These are phyloP conservation scores for Scaptomyza flava DNA, from an alignment of 2,888 invertebrate species.

Conservation along the genomic window DNA sequence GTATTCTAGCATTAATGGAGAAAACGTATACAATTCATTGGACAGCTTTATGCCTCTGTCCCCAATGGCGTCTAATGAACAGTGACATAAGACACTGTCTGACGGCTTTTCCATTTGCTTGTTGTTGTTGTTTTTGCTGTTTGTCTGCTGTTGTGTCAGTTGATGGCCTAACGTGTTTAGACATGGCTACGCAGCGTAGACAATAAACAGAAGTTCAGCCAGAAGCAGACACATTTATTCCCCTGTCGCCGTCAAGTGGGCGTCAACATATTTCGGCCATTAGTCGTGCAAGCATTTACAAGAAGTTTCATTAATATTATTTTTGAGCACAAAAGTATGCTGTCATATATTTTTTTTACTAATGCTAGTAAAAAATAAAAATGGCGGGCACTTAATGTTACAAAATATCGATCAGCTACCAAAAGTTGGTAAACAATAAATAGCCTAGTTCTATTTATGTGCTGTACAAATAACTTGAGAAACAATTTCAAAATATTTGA, in stretches of 20 bases:
- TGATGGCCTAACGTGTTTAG: slow-evolving; percentile 72
- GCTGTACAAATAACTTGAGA: not conserved
- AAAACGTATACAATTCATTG: slow-evolving; percentile 52
- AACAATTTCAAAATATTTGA: not conserved
- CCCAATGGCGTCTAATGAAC: slow-evolving; percentile 63
- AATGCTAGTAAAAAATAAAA: slow-evolving; percentile 21
- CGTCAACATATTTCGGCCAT: slow-evolving; percentile 56
- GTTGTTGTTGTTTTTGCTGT: slow-evolving; percentile 23
- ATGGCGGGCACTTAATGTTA: slow-evolving; percentile 1
- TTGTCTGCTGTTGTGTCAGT: slow-evolving; percentile 42
- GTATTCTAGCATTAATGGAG: slow-evolving; percentile 25
- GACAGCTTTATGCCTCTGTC: slow-evolving; percentile 50
- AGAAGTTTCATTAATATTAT: slow-evolving; percentile 51
- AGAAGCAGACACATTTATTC: slow-evolving; percentile 13
- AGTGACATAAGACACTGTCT: slow-evolving; percentile 73
- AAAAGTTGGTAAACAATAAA: not conserved
- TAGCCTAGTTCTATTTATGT: not conserved
- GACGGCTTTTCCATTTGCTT: slow-evolving; percentile 51
- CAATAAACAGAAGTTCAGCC: slow-evolving; percentile 29
- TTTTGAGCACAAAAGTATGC: slow-evolving; percentile 36
- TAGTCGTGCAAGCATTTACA: slow-evolving; percentile 23
- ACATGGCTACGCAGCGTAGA: slow-evolving; percentile 65
- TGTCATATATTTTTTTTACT: slow-evolving; percentile 34
- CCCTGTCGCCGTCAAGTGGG: slow-evolving; percentile 50
- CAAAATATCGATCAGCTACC: not conserved